A percentile compares a stretch with the other conserved stretches of the same genome.
phyloP scores from a whole-genome alignment of 2,797 vertebrate species.

The Acanthurus lineatus region DNA sequence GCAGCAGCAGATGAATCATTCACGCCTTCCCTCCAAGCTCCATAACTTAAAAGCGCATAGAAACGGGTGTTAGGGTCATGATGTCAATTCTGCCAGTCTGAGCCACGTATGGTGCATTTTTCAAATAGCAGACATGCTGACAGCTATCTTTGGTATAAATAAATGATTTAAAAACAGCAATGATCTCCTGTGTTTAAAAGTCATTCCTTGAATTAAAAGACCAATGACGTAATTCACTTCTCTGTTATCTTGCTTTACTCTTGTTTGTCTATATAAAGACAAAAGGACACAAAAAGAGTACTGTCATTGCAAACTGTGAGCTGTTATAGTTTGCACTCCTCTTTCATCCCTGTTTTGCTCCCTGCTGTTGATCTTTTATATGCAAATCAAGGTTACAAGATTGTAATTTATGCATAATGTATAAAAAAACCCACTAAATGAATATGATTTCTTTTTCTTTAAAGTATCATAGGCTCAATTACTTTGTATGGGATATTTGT shows the following conservation, averaged over 20 bases:
- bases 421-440: not conserved
- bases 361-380: not conserved
- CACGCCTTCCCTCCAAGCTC: not conserved
- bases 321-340: not conserved
- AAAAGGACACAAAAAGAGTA: not conserved
- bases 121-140: slow-evolving; percentile 4
- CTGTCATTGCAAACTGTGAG: not conserved
- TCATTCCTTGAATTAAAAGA: not conserved
- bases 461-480: not conserved
- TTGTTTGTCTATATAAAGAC: not conserved
- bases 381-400: slow-evolving; percentile 2
- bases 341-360: not conserved
- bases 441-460: not conserved
- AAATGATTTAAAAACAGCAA: not conserved
- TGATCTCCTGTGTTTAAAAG: not conserved
- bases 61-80: slow-evolving; percentile 30
- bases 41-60: slow-evolving; percentile 16
- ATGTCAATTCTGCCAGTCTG: slow-evolving; percentile 32
- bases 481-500: slow-evolving; percentile 23
- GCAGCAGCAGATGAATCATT: slow-evolving; percentile 17
- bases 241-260: not conserved
- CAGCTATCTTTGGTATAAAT: slow-evolving; percentile 24
- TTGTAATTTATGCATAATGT: slow-evolving; percentile 1
- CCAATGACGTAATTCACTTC: not conserved
- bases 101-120: slow-evolving; percentile 17